Percentiles rank a stretch among this genome's conserved stretches.
Evolutionary conservation across 2,113 vertebrate genomes (phyloP).

Genomic region (Elephantulus edwardii): DNA sequence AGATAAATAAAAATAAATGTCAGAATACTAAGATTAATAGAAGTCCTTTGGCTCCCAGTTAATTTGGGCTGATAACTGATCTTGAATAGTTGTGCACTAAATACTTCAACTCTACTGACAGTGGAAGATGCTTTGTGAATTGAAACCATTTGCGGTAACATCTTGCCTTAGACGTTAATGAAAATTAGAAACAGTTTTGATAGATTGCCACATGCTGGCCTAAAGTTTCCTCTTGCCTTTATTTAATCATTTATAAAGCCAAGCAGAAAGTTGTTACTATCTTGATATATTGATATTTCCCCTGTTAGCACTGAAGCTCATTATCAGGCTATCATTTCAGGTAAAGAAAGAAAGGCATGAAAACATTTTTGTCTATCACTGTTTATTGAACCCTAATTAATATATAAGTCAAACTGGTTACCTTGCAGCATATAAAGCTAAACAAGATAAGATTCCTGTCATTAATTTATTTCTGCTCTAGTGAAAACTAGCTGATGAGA

Average conservation of each 20-base stretch:
- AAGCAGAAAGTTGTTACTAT: conserved; percentile 27
- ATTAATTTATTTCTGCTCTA: background rate
- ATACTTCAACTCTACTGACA: background rate
- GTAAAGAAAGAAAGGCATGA: background rate
- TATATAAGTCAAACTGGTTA: background rate
- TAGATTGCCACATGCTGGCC: background rate
- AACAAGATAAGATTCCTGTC: background rate
- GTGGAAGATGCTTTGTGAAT: background rate
- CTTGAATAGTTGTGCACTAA: background rate
- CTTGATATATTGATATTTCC: conserved; percentile 49
- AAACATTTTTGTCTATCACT: background rate
- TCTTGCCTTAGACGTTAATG: background rate
- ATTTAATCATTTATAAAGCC: conserved; percentile 48
- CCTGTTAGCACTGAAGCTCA: background rate
- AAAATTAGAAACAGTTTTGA: conserved; percentile 27
- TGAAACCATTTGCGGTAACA: background rate
- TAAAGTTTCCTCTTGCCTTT: background rate
- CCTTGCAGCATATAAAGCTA: background rate
- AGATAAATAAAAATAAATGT: background rate
- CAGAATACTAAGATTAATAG: background rate
- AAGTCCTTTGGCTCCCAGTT: background rate
- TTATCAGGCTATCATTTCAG: conserved; percentile 18
- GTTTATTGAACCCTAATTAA: background rate
- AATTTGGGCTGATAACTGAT: background rate
- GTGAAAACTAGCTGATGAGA: background rate